Base-by-base conservation (phyloP, 2,797 vertebrate species). In the Tympanoctomys barrerae region DNA sequence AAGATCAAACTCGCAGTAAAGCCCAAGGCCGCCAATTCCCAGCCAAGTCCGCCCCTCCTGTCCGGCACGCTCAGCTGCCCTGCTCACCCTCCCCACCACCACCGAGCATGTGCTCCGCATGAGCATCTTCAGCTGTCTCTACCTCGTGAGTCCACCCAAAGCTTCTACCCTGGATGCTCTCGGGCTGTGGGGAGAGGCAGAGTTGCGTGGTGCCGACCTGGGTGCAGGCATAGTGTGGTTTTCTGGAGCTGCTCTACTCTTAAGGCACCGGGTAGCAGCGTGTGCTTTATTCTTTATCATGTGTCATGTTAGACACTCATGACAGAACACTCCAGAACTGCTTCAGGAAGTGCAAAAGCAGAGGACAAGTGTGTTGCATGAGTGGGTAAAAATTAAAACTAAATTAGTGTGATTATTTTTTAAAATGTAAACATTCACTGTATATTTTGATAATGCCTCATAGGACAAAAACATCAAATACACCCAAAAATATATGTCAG, bases 21-120 rank as follows among this genome's bases (percentile, higher is more conserved):
- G 7, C 13, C 6, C 46, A 16, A 13, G 3, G 24, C 73, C 42
- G 3, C 26, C 14, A 6, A 28, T 28, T 4, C 22, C 71, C 11
- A 26, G 3, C 71, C 26, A 28, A 46, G 42, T 1, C 42, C 13
- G 7, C 24, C 24, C 24, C 12, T 77, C 13, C 6, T 24, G 26
- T 71, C 39, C 18, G 21, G 12, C 10, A 42, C 22, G 2, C 22
- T 24, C 36, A 13, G 5, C 70, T 13, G 36, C 21, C 4, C 2
- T 12, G 36, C 36, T 26, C 22, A 4, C 42, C 26, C 24, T 46
- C 22, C 42, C 71, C 5, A 11, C 10, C 10, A 36, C 39, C 2
- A 21, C 8, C 19, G 36, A 24, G 36, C 9, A 4, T 1, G 4
- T 22, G 1, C 36, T 71, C n/a, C 5, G 8, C 18, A 7, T 22